Base-by-base conservation (phyloP, 2,888 invertebrate species). In the Malthinus seriepunctatus region DNA sequence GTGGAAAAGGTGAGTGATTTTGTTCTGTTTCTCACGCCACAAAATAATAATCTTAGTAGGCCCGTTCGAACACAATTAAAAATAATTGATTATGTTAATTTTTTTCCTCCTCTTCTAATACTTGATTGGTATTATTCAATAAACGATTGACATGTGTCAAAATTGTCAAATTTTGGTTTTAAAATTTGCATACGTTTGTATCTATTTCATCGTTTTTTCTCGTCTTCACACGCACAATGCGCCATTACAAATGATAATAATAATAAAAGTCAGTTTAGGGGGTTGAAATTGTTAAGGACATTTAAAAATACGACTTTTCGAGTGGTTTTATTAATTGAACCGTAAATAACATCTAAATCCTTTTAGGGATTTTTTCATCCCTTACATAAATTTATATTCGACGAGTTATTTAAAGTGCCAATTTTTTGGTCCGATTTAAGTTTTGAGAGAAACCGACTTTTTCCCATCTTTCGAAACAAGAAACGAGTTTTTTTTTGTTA, bases 281-380 rank as follows among this genome's bases (percentile, higher is more conserved):
- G 33, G 45, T 23, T 53, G 15, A 44, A 23, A 44, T 35, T 23
- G 23, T 23, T 23, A 39, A 42, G 39, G 38, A 23, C 37, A 53
- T 54, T 54, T 15, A 49, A 60, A 55, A 51, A 38, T 50, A 51
- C 32, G 34, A 37, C 45, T 47, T 50, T 56, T 63, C 51, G 56
- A 64, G 63, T 63, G 61, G 57, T 50, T 63, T 57, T 57, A 63
- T 63, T 60, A 65, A 63, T 63, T 63, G 61, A 55, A 56, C 59
- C 62, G 58, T 54, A 51, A 51, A 48, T 63, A 65, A 65, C 65
- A 53, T 63, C 56, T 62, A 56, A 56, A 48, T 46, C 32, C 39
- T 15, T 42, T 11, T 33, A 12, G 12, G 10, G 37, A 52, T 39
- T 53, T 23, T 23, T 23, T 23, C 23, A 23, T 23, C 23, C 23